Evolutionary conservation across 2,113 vertebrate genomes (phyloP), one percentile per base, ranked within the genome.

Genomic region (Sander vitreus): DNA sequence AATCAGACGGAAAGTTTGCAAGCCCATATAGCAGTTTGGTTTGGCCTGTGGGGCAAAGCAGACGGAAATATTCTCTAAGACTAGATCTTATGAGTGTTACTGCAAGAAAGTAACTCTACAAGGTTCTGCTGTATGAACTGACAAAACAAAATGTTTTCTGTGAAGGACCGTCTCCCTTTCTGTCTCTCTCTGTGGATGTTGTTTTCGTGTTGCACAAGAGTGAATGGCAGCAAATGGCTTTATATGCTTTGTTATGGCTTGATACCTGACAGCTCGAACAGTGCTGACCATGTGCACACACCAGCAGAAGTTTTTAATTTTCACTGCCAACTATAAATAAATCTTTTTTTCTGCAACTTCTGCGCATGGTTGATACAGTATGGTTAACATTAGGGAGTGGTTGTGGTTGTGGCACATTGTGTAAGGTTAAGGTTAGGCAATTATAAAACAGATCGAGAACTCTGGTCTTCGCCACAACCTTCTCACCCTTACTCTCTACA

Each of bases 1-100:
- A 82, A 59, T 15, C 48, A 48, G 66, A 78, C 1, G n/a, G n/a
- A 50, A 74, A 57, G 58, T 82, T 76, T 70, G 51, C 1, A 27
- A 25, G 48, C 50, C 4, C 2, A 27, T 55, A 59, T 70, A 60
- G 51, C 73, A 55, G 58, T 47, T 64, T 6, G 5, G 21, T 62
- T 78, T 39, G 39, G 54, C 57, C 68, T 10, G 1, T 0, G 5
- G 4, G 25, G 69, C 19, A 11, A 62, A 66, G 27, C 68, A 73
- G 7, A 48, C 47, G 65, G 1, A 58, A 45, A 53, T 4, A 33
- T 23, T 51, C 36, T 27, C 48, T 70, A 13, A 74, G 11, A 57
- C 16, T 36, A 30, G 50, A 45, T 73, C 5, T 33, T 65, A 7
- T 21, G 8, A 60, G 53, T 50, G 7, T 69, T 48, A 48, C 23